Conservation (phyloP, 2,797 vertebrate genomes). For the Sparidentex hasta region DNA sequence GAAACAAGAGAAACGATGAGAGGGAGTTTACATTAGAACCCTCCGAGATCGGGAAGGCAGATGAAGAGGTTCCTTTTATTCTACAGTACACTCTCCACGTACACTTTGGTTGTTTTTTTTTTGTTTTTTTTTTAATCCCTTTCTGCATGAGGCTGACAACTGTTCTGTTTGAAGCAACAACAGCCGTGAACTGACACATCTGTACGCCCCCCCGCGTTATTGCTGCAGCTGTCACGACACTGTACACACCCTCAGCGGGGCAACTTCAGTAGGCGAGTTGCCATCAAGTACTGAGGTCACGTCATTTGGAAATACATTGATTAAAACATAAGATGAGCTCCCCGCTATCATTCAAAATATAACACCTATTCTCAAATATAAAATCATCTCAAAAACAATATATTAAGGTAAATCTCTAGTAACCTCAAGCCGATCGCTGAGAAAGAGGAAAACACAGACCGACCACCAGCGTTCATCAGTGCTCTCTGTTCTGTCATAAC, state of each 20-base stretch:
- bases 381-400: slow-evolving; percentile 75
- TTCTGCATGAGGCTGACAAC: slow-evolving; percentile 56
- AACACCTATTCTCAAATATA: slow-evolving; percentile 71
- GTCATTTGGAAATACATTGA: slow-evolving; percentile 68
- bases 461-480: background rate
- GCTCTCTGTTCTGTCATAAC: slow-evolving; percentile 15
- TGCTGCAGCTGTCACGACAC: slow-evolving; percentile 67
- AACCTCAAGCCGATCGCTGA: slow-evolving; percentile 45
- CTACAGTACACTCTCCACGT: slow-evolving; percentile 60
- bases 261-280: slow-evolving; percentile 42
- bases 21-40: slow-evolving; percentile 39
- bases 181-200: slow-evolving; percentile 45
- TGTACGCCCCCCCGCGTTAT: slow-evolving; percentile 56
- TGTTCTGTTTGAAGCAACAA: slow-evolving; percentile 52
- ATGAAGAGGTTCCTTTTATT: slow-evolving; percentile 58
- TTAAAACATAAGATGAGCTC: slow-evolving; percentile 58
- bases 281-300: slow-evolving; percentile 64
- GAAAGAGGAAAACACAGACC: slow-evolving; percentile 42
- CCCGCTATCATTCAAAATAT: slow-evolving; percentile 74
- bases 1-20: slow-evolving; percentile 29
- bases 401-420: slow-evolving; percentile 69
- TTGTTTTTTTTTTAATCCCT: slow-evolving; percentile 48
- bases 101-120: slow-evolving; percentile 75
- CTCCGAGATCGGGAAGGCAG: slow-evolving; percentile 58
- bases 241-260: slow-evolving; percentile 40